Conservation (phyloP, 2,888 invertebrate genomes). For the Agrenia bidenticulata region DNA sequence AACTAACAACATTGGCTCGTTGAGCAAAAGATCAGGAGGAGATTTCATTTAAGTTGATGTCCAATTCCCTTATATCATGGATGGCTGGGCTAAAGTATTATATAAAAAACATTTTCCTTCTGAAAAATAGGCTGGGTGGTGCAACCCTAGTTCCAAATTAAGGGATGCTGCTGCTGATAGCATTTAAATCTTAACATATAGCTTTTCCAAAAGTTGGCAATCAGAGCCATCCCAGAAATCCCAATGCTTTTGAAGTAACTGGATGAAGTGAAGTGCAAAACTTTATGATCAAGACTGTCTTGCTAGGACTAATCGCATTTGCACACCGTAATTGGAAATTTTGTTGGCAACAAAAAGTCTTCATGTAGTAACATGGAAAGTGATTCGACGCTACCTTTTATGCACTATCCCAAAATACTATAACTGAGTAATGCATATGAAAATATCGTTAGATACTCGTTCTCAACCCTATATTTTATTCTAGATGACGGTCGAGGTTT, state of each 20-base stretch:
- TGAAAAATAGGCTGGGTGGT: too few relatives aligned
- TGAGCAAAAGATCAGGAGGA: neutral
- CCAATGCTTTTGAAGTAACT: neutral
- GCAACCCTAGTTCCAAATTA: neutral
- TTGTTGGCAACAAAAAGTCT: neutral
- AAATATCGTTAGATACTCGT: too few relatives aligned
- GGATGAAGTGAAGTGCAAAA: neutral
- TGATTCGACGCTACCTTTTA: too few relatives aligned
- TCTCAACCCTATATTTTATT: too few relatives aligned
- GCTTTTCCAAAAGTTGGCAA: neutral
- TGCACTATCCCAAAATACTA: too few relatives aligned
- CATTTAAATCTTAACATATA: too few relatives aligned
- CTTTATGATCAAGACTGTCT: neutral
- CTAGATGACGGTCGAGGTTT: too few relatives aligned
- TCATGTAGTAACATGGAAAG: too few relatives aligned
- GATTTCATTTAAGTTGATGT: neutral
- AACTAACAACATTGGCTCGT: conserved; percentile 4
- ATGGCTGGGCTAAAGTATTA: neutral
- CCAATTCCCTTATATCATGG: neutral
- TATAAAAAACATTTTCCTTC: too few relatives aligned
- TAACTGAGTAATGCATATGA: too few relatives aligned
- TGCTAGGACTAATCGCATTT: conserved; percentile 1
- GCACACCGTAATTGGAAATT: neutral
- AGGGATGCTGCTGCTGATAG: too few relatives aligned
- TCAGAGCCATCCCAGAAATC: neutral